Percentiles rank a stretch among this genome's conserved stretches.
These are phyloP conservation scores for Coreoperca whiteheadi DNA, from an alignment of 2,113 vertebrate genomes.

Conservation along the genomic window DNA sequence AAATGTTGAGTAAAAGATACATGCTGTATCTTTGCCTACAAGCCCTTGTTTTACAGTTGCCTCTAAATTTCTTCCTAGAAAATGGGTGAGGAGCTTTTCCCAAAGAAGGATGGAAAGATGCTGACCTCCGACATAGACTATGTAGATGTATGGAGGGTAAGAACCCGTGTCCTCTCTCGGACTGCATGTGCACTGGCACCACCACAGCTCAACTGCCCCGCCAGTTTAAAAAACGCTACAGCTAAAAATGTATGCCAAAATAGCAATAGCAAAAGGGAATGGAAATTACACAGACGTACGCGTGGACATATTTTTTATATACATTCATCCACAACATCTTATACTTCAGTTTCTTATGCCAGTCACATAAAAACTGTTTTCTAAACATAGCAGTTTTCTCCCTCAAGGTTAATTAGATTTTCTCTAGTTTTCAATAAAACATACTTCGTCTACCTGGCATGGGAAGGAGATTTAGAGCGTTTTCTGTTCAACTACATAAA, in stretches of 20 bases:
- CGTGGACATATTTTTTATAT: background rate
- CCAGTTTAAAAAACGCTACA: background rate
- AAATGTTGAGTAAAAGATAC: background rate
- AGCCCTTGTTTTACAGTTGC: background rate
- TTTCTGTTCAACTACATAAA: background rate
- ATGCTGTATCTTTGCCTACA: background rate
- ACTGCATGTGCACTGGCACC: background rate
- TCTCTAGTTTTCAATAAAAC: background rate
- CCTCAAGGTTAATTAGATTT: background rate
- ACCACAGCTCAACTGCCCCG: background rate
- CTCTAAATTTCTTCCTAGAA: constrained; percentile 70
- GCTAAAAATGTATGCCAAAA: background rate
- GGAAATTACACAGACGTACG: background rate
- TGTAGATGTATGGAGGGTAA: constrained; percentile 87
- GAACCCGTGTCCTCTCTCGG: background rate
- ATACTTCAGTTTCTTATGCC: background rate
- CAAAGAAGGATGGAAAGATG: constrained; percentile 73
- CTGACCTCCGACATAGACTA: constrained; percentile 82
- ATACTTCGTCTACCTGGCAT: background rate
- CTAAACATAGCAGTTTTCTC: background rate
- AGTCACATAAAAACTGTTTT: background rate
- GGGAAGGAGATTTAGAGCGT: background rate
- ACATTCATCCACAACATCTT: background rate
- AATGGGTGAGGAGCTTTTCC: constrained; percentile 78
- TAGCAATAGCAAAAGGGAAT: background rate